Conservation (phyloP, 2,888 invertebrate species). For the Muscina levida region DNA sequence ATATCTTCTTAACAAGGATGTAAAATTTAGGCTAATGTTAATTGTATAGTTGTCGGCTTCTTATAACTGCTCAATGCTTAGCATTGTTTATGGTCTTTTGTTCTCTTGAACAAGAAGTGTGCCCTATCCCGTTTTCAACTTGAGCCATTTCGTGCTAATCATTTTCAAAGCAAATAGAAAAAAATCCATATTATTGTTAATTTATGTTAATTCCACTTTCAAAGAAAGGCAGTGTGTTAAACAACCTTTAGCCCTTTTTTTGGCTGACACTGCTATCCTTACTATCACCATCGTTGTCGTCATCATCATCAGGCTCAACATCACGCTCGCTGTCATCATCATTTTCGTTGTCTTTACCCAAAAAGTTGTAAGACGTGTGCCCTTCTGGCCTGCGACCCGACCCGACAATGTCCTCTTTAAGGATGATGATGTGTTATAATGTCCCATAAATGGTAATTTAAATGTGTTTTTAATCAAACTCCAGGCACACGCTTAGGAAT, state of each 20-base stretch:
- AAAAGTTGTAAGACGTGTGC: constrained; percentile 51
- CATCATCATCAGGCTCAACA: constrained; percentile 33
- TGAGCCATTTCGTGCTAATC: no score
- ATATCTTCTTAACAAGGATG: no score
- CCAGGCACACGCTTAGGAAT: constrained; percentile 30
- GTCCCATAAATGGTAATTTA: constrained; percentile 59
- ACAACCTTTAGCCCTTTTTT: constrained; percentile 1
- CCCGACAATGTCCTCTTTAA: not conserved
- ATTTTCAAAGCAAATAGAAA: no score
- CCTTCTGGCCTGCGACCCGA: constrained; percentile 3
- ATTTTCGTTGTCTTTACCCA: not conserved
- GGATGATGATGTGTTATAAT: constrained; percentile 29
- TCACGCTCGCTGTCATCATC: constrained; percentile 37
- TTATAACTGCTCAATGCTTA: constrained; percentile 2
- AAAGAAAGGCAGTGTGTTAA: constrained; percentile 20
- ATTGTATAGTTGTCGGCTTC: constrained; percentile 45
- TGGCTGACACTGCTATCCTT: not conserved
- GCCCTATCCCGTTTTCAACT: no score
- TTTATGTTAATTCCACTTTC: not conserved
- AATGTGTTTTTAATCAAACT: constrained; percentile 53
- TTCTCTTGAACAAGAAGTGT: no score
- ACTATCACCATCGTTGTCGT: constrained; percentile 12
- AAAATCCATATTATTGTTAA: constrained; percentile 26
- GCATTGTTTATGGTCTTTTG: not conserved
- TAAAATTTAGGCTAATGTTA: constrained; percentile 64